Percentiles rank a stretch among this genome's conserved stretches.
These are phyloP conservation scores for Chloroceryle aenea DNA, from an alignment of 2,113 vertebrate genomes.

Conservation along the genomic window DNA sequence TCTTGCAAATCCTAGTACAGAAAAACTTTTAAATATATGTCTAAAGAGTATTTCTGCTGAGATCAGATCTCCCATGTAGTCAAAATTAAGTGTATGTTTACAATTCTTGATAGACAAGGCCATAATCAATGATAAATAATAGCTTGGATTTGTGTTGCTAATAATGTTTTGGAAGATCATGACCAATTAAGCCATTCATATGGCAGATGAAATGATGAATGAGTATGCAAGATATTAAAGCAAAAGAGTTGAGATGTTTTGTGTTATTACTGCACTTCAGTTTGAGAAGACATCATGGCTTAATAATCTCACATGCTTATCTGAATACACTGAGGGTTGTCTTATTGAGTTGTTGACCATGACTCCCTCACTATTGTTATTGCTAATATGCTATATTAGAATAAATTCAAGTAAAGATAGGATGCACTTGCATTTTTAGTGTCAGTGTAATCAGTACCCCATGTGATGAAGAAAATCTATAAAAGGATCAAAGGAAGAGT, in stretches of 20 bases:
- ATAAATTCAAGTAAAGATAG: not conserved
- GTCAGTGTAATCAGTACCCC: too few relatives aligned
- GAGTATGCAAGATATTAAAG: not conserved
- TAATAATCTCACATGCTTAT: not conserved
- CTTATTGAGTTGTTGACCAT: not conserved
- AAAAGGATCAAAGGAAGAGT: too few relatives aligned
- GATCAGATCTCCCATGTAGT: not conserved
- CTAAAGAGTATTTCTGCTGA: not conserved
- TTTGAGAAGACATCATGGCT: not conserved
- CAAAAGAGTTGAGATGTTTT: not conserved
- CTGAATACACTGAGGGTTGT: not conserved
- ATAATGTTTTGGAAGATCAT: not conserved
- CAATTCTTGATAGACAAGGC: not conserved
- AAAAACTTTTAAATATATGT: not conserved
- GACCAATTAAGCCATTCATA: not conserved
- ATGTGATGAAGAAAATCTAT: not conserved
- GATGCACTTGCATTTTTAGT: not conserved
- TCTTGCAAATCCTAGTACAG: not conserved
- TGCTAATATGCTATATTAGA: not conserved
- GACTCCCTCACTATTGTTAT: not conserved
- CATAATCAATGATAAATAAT: not conserved
- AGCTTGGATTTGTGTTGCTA: not conserved
- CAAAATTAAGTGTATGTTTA: not conserved
- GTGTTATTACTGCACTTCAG: not conserved
- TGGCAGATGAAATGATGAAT: not conserved